A percentile compares a stretch with the other conserved stretches of the same genome.
phyloP scores from a whole-genome alignment of 2,113 vertebrate genomes.

The Ellobius talpinus region DNA sequence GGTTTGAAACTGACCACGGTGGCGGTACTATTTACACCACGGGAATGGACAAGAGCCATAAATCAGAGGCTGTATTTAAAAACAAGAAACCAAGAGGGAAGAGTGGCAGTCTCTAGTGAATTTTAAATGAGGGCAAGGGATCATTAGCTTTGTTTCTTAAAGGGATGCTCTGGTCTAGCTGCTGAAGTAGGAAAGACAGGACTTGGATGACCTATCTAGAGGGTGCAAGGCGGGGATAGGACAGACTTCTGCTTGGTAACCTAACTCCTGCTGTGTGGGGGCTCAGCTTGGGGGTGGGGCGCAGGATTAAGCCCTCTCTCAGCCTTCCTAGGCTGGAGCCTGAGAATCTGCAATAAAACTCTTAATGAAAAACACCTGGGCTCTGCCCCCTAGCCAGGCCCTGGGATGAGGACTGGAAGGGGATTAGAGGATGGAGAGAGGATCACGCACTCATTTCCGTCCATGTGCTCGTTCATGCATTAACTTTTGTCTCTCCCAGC shows the following conservation, averaged over 20 bases:
- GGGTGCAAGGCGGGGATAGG: too few relatives aligned
- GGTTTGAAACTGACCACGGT: not conserved
- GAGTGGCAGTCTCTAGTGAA: not conserved
- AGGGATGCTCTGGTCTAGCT: not conserved
- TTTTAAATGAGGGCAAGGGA: not conserved
- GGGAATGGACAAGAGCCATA: not conserved
- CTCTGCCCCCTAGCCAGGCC: not conserved
- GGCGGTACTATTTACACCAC: slow-evolving; percentile 27
- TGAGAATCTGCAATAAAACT: slow-evolving; percentile 67
- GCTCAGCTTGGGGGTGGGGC: slow-evolving; percentile 32
- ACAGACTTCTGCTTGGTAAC: not conserved
- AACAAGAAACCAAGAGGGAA: not conserved
- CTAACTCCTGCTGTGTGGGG: not conserved
- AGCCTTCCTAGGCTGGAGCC: slow-evolving; percentile 17
- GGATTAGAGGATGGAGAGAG: not conserved
- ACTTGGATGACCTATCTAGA: not conserved
- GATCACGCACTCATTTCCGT: not conserved
- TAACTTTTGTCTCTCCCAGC: not conserved
- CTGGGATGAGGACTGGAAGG: not conserved
- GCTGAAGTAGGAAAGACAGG: not conserved
- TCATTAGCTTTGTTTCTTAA: not conserved
- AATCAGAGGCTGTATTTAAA: not conserved
- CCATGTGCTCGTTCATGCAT: not conserved
- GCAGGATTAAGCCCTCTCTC: slow-evolving; percentile 26
- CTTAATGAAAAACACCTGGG: slow-evolving; percentile 75